A percentile compares a stretch with the other conserved stretches of the same genome.
These are phyloP conservation scores for Silurus meridionalis DNA, from an alignment of 2,113 vertebrate genomes.

Conservation along the genomic window DNA sequence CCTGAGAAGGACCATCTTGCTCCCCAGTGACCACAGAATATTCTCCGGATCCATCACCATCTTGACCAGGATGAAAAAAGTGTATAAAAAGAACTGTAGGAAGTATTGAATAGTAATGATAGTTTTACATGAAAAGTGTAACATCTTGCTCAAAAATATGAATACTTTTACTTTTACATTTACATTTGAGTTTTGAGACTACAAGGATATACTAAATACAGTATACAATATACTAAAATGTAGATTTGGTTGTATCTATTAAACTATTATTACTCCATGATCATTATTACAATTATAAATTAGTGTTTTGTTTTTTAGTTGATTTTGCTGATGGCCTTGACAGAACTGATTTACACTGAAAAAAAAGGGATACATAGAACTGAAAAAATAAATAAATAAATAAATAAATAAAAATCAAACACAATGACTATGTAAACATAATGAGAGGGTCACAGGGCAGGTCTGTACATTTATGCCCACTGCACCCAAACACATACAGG, in stretches of 20 bases:
- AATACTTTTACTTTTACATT: not conserved
- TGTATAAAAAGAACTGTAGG: not conserved
- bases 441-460: not conserved
- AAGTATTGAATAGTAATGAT: not conserved
- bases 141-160: constrained; percentile 39
- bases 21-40: not conserved
- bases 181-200: not conserved
- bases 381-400: not conserved
- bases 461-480: not conserved
- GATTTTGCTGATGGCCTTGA: not conserved
- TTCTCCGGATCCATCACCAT: not conserved
- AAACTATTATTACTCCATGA: not conserved
- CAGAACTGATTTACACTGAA: not conserved
- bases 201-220: not conserved
- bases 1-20: not conserved
- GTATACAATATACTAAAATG: not conserved
- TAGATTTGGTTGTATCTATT: not conserved
- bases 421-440: constrained; percentile 8
- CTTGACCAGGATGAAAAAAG: not conserved
- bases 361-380: not conserved
- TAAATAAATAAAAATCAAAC: not conserved
- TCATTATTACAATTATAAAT: not conserved
- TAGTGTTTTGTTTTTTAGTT: not conserved
- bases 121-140: not conserved
- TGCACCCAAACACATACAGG: not conserved